Evolutionary conservation across 2,113 vertebrate species (phyloP).

Genomic region (Mobula birostris): DNA sequence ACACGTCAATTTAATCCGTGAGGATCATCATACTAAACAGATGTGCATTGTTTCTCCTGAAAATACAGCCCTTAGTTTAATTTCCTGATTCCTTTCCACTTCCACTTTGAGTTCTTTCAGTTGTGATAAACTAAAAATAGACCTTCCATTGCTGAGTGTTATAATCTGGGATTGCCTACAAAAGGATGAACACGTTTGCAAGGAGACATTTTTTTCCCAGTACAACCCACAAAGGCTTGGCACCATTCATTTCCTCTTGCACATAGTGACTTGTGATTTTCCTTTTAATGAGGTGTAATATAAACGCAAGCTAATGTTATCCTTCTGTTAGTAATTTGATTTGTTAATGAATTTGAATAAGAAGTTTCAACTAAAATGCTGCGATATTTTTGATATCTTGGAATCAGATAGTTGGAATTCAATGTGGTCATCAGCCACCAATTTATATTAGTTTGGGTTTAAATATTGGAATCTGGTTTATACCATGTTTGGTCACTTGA

Average conservation of each 20-base stretch:
- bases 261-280: not conserved
- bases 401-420: not conserved
- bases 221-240: not conserved
- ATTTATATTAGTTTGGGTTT: not conserved
- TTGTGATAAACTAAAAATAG: not conserved
- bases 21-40: no score
- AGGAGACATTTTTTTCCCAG: not conserved
- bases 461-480: not conserved
- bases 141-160: not conserved
- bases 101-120: not conserved
- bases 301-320: not conserved
- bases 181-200: not conserved
- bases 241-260: not conserved
- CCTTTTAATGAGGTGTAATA: not conserved
- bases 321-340: slow-evolving; percentile 2
- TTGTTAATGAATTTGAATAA: not conserved
- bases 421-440: not conserved
- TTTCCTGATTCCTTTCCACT: not conserved
- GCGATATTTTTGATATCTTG: not conserved
- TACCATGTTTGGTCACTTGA: not conserved
- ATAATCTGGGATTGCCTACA: not conserved
- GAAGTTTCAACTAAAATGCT: not conserved
- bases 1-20: not conserved
- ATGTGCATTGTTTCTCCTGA: not conserved
- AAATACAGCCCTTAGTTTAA: not conserved